Conservation (phyloP, 1,140 invertebrate genomes). For the Brachionus angularis region DNA sequence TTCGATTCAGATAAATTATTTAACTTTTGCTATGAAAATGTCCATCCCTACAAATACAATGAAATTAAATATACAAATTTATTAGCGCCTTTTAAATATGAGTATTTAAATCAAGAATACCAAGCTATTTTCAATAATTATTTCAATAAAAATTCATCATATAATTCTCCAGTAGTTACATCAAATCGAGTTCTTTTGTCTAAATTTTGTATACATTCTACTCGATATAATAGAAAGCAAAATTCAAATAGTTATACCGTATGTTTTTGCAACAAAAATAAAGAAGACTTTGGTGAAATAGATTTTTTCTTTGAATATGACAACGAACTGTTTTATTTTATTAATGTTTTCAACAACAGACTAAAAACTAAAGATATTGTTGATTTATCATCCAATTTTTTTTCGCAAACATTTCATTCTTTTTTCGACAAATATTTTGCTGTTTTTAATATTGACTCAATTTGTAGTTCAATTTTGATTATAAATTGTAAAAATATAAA, state of each 20-base stretch:
- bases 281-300: background rate
- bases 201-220: background rate
- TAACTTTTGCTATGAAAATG: background rate
- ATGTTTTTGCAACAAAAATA: background rate
- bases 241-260: background rate
- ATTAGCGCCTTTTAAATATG: background rate
- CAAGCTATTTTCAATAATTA: background rate
- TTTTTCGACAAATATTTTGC: no score
- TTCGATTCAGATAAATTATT: background rate
- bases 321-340: background rate
- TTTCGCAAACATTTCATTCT: no score
- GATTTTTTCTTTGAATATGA: background rate
- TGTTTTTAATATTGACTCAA: no score
- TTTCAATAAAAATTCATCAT: background rate
- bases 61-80: no score
- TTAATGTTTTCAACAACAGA: no score
- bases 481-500: no score
- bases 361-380: no score
- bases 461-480: no score
- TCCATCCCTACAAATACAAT: no score
- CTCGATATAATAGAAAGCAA: background rate
- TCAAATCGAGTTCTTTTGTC: background rate
- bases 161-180: background rate
- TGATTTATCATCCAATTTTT: no score
- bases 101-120: background rate